Evolutionary conservation across 30 jellyfish, hydroid and myxozoan genomes (phyloP), one percentile per base, ranked within the genome.

Genomic region (Sanderia malayensis): DNA sequence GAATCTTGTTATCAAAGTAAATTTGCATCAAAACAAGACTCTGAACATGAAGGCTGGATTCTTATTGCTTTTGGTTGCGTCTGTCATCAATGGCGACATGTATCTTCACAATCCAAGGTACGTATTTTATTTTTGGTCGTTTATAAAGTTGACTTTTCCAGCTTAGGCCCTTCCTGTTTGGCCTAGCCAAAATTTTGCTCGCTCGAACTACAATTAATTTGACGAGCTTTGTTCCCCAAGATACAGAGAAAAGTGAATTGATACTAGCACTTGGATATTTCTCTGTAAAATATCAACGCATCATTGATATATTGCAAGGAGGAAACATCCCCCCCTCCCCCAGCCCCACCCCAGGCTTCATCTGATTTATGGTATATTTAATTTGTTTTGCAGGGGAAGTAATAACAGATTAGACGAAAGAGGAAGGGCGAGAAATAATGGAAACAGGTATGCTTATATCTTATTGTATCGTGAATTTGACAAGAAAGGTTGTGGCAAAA

Each of bases 371-470:
- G 52, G 52, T 37, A 18, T 15, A 19, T 49, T 49, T 49, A 24
- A 19, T 19, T 49, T 49, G 64, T 6, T 32, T 76, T 44, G 0
- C 60, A 87, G 97, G 57, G 97, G 97, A 32, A 81, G 95, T 71
- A 89, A 89, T 62, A 89, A 89, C 88, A 91, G 97, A 22, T 64
- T 89, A 6, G 97, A 81, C 60, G 97, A 89, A 57, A 60, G 88
- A 57, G 95, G 93, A 21, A 82, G 97, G 53, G 97, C 61, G 61
- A 75, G 97, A 75, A 88, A 74, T 44, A 89, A 89, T 77, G 95
- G 93, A 41, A 74, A 89, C 66, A 68, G 97, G 97, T 89, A 37
- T 2, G 73, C n/a, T n/a, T n/a, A n/a, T n/a, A n/a, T n/a, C n/a
- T n/a, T n/a, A n/a, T n/a, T n/a, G n/a, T n/a, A n/a, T n/a, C n/a